Base-by-base conservation (phyloP, 2,797 vertebrate species). In the Paedocypris micromegethes region DNA sequence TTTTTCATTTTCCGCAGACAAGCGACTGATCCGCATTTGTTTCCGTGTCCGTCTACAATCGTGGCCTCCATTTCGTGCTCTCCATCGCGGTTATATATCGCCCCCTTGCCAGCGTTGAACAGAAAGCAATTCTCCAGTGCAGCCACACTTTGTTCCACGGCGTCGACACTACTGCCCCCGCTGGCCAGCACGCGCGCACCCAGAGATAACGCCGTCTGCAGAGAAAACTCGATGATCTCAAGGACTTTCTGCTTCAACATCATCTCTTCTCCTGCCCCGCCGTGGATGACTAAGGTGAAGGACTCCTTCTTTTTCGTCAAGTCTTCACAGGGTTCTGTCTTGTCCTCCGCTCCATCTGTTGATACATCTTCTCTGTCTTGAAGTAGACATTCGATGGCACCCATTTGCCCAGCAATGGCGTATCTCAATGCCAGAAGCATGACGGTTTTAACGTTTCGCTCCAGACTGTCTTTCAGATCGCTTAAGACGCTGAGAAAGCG, bases 51-150 rank as follows among this genome's bases (percentile, higher is more conserved):
- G 76, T 91, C 90, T 41, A 87, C 79, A 55, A 91, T 83, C 43
- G 86, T 83, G 64, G 90, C 90, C 72, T 91, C 90, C 87, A 90
- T 77, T 85, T 91, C 90, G 68, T 86, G 84, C 68, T 85, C 81
- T 8, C 88, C 88, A 51, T 90, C 86, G 80, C 80, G 82, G 81
- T 89, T 91, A 71, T 89, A 87, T n/a, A 91, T 89, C 1, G 89
- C 86, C 5, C 90, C 90, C 81, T 88, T 91, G 3, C 89, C 89
- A 9, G 90, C 89, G 77, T 91, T 91, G 75, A 91, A 91, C 49
- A 91, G 81, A 74, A 91, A 90, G 71, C 90, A 91, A 74, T 91
- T 86, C 73, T 91, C 90, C 6, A 91, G 75, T 46, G 89, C 88
- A 72, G 86, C 81, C 38, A 91, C 90, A 66, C 88, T 87, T 66